phyloP scores from a whole-genome alignment of 2,113 vertebrate genomes.

The Phalacrocorax aristotelis region DNA sequence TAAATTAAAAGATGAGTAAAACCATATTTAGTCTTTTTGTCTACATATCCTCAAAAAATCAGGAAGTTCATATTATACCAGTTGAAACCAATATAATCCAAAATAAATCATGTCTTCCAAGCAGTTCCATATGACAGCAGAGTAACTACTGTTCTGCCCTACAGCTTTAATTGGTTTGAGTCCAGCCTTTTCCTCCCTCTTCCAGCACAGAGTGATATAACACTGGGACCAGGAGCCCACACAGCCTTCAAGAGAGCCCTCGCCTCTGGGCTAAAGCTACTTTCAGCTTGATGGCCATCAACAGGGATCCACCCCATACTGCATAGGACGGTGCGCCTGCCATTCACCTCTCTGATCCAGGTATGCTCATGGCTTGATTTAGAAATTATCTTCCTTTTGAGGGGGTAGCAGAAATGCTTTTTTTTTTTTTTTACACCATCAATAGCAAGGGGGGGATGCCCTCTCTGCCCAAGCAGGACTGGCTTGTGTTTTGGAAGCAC shows the following conservation, averaged over 20 bases:
- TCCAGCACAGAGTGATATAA: not conserved
- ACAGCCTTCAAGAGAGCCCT: not conserved
- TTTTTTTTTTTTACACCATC: not conserved
- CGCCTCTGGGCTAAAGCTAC: not conserved
- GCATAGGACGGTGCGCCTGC: accelerated
- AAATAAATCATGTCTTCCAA: constrained; percentile 48
- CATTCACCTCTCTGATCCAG: not conserved
- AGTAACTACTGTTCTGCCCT: not conserved
- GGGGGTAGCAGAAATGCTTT: not conserved
- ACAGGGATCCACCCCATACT: not conserved
- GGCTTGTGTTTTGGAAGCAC: not conserved
- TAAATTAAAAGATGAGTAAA: constrained; percentile 50
- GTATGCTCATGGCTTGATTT: not conserved
- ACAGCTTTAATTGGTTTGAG: not conserved
- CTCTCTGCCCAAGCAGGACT: not conserved
- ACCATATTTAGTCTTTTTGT: constrained; percentile 15
- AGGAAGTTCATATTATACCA: constrained; percentile 5
- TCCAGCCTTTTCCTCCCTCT: not conserved
- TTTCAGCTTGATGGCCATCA: not conserved
- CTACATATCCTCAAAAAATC: not conserved
- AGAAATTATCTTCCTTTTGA: not conserved
- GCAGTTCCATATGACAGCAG: constrained; percentile 33
- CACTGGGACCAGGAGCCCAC: not conserved
- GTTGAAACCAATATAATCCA: constrained; percentile 40
- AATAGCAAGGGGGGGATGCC: not conserved